Evolutionary conservation across 2,113 vertebrate genomes (phyloP).

Genomic region (Centropus unirufus): DNA sequence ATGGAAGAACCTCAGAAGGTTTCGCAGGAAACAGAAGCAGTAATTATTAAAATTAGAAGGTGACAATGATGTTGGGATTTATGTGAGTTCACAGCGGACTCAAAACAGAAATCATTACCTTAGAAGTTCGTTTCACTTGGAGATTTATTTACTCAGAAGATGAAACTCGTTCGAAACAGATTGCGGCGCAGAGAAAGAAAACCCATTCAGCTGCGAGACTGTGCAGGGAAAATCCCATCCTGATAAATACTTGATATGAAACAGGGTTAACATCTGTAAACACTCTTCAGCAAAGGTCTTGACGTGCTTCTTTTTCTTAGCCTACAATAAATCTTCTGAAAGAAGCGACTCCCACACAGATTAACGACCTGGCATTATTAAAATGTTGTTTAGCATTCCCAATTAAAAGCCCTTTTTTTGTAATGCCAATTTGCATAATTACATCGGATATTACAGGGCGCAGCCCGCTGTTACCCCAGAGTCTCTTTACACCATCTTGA

Average conservation of each 20-base stretch:
- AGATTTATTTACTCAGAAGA: neutral
- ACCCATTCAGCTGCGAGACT: accelerated
- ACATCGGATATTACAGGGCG: neutral
- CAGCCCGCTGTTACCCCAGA: neutral
- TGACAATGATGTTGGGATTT: neutral
- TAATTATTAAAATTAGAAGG: neutral
- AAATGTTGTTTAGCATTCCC: neutral
- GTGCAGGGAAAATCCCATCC: neutral
- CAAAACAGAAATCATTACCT: neutral
- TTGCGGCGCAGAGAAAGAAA: neutral
- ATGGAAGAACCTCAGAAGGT: neutral
- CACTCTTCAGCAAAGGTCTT: neutral
- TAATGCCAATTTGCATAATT: neutral
- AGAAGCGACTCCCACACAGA: neutral
- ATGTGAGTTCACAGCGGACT: neutral
- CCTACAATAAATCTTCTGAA: neutral
- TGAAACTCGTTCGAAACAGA: neutral
- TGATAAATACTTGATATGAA: neutral
- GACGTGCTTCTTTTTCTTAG: neutral
- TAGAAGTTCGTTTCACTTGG: neutral
- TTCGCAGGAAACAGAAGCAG: neutral
- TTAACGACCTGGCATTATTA: neutral
- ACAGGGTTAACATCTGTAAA: neutral
- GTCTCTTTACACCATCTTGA: neutral
- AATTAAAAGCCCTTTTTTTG: neutral